These are phyloP conservation scores for Perdita meconis DNA, from an alignment of 2,888 invertebrate species.

Conservation along the genomic window DNA sequence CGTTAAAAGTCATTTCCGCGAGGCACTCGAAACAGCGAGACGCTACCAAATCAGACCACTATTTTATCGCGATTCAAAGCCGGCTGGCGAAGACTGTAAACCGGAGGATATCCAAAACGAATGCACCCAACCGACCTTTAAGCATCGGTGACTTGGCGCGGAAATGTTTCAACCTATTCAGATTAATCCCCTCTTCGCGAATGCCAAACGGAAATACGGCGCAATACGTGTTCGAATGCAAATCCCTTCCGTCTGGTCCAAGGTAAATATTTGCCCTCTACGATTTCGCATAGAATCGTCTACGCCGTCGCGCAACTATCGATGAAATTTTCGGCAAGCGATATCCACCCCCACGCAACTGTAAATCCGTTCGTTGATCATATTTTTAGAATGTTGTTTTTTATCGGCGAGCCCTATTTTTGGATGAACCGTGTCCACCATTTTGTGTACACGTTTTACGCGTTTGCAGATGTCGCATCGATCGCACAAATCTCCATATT, in stretches of 20 bases:
- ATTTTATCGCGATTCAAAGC: background rate
- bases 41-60: background rate
- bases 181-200: constrained; percentile 42
- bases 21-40: background rate
- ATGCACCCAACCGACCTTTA: constrained; percentile 18
- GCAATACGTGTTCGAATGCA: constrained; percentile 56
- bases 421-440: background rate
- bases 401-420: background rate
- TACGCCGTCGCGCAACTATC: constrained; percentile 9
- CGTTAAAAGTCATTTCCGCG: background rate
- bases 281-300: constrained; percentile 34
- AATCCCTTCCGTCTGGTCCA: constrained; percentile 48
- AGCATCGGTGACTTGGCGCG: constrained; percentile 28
- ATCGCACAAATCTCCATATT: too few relatives aligned
- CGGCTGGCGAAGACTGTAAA: constrained; percentile 14
- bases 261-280: constrained; percentile 58
- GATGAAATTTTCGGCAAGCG: constrained; percentile 55
- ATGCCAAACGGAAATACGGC: constrained; percentile 46
- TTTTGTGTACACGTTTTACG: background rate
- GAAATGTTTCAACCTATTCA: constrained; percentile 37
- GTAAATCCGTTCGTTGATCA: constrained; percentile 19
- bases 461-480: too few relatives aligned
- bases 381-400: constrained; percentile 2
- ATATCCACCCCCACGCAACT: constrained; percentile 22
- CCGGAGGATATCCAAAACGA: constrained; percentile 24